These are phyloP conservation scores for Kobus ellipsiprymnus DNA, from an alignment of 2,113 vertebrate genomes.

Conservation along the genomic window DNA sequence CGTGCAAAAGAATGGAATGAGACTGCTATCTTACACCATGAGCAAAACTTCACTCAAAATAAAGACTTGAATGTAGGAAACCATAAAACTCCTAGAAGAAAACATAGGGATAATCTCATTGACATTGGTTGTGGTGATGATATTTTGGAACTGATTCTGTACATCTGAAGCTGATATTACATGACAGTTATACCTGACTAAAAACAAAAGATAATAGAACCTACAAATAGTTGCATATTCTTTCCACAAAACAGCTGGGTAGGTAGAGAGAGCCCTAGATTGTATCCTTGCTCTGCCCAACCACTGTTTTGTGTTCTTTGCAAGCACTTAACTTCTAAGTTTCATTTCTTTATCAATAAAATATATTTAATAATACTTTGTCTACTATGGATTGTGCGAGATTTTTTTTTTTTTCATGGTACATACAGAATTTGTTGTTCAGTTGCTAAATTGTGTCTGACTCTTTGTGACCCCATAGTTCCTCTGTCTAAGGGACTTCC, in stretches of 20 bases:
- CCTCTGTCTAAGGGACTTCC: not conserved
- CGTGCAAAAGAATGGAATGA: not conserved
- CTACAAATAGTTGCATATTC: not conserved
- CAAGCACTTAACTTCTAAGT: not conserved
- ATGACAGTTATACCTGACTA: not conserved
- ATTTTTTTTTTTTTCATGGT: not conserved
- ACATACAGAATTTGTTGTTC: not conserved
- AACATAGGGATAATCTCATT: not conserved
- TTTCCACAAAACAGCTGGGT: not conserved
- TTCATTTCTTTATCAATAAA: not conserved
- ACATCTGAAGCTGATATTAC: not conserved
- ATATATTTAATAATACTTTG: not conserved
- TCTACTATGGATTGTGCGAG: not conserved
- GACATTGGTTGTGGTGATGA: not conserved
- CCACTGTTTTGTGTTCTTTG: not conserved
- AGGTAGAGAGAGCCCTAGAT: not conserved
- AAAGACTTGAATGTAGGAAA: not conserved
- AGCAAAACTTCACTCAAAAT: not conserved
- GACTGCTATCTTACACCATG: not conserved
- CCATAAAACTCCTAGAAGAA: not conserved
- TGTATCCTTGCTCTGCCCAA: not conserved
- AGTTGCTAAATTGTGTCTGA: not conserved
- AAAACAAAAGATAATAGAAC: not conserved
- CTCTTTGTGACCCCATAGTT: not conserved
- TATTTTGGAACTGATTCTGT: not conserved